Base-by-base conservation (phyloP, 2,113 vertebrate genomes). In the Micronycteris hirsuta region DNA sequence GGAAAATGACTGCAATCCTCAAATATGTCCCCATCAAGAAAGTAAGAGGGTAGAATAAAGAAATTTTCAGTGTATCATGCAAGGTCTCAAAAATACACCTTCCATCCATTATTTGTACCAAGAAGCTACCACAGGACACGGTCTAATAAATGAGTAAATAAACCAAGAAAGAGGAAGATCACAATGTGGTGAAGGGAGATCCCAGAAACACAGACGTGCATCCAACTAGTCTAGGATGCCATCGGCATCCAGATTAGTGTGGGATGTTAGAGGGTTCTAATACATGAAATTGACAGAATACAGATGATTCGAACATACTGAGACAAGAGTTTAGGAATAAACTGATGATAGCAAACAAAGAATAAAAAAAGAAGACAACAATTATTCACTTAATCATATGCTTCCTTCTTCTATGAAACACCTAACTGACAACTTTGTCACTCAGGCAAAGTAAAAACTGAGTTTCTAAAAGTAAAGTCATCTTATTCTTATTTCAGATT, bases 401-500 rank as follows among this genome's bases (percentile, higher is more conserved):
- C 56, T 82, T 87, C 41, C 49, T 88, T 91, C 61, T 73, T 80
- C 86, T 93, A 52, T 74, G 74, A 96, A 95, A 94, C 31, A 93
- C 33, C 20, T 49, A 52, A 52, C 52, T 71, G 56, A 96, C 45
- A 88, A 89, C 38, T 52, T 47, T 86, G 45, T 41, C 91, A 86
- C 52, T 95, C 65, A 87, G 54, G 43, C 45, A 91, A 91, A 95
- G 58, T 63, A 89, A 95, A 96, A 94, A 88, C 6, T 88, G 49
- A 91, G 67, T 89, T 92, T 43, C 61, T 91, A 58, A 89, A 88
- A 49, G 36, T 58, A 97, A 90, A 38, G 43, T 45, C 71, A 95
- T 56, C 68, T 10, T 93, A 82, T 87, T 84, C 3, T 20, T 89
- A 80, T 83, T 28, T 86, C 3, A 92, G 33, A 14, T 52, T 93